phyloP scores from a whole-genome alignment of 2,113 vertebrate genomes.

The Psilopogon haemacephalus region DNA sequence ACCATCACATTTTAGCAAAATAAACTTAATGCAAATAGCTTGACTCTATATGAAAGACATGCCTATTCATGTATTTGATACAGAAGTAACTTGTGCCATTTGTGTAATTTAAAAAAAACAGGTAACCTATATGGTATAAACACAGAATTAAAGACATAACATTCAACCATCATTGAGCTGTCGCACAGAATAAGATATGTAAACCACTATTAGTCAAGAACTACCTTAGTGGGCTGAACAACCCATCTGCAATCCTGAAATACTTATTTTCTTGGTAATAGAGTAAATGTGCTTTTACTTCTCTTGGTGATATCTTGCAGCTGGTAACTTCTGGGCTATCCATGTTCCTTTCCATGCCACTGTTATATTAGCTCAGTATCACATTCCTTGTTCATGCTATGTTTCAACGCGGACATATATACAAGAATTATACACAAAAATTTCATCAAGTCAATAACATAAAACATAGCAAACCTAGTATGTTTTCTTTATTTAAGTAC shows the following conservation, averaged over 20 bases:
- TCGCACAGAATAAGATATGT: neutral
- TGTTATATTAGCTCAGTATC: neutral
- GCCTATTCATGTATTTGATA: neutral
- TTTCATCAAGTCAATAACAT: neutral
- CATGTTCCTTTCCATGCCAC: neutral
- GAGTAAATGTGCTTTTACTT: neutral
- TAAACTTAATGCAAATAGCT: conserved; percentile 28
- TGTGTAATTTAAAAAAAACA: neutral
- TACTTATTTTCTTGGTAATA: neutral
- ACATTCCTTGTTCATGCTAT: neutral
- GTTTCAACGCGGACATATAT: neutral
- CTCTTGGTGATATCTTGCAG: neutral
- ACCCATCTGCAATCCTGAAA: neutral
- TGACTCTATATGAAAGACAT: neutral
- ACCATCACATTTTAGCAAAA: conserved; percentile 30
- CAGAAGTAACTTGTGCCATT: neutral
- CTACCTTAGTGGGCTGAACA: neutral
- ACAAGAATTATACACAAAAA: neutral
- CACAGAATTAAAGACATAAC: neutral
- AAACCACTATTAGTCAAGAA: neutral
- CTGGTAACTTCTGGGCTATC: neutral
- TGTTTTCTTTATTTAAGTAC: neutral
- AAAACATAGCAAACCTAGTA: neutral
- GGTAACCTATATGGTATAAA: neutral
- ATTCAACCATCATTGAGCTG: neutral